Conservation (phyloP, 2,113 vertebrate species). For the Antechinus flavipes region DNA sequence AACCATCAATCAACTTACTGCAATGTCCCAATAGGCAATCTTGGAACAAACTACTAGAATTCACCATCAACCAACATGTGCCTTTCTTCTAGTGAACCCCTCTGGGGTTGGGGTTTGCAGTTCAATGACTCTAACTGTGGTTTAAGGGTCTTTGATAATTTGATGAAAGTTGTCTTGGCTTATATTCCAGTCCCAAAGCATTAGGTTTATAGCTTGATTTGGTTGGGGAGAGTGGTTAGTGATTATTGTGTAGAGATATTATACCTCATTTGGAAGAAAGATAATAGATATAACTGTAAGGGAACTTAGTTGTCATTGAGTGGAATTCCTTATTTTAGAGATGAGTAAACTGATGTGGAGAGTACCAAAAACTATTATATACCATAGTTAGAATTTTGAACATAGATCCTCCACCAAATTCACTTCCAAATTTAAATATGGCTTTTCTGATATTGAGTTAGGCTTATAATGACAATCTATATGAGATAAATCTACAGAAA, state of each 20-base stretch:
- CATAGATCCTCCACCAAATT: background rate
- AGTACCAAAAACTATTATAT: background rate
- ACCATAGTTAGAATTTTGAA: background rate
- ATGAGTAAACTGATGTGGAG: background rate
- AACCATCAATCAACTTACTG: background rate
- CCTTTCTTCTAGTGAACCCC: slow-evolving; percentile 36
- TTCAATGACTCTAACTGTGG: background rate
- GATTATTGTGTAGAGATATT: background rate
- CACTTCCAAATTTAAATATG: too few relatives aligned
- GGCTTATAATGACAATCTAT: background rate
- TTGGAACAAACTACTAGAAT: slow-evolving; percentile 33
- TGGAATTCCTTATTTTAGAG: background rate
- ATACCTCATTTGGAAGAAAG: background rate
- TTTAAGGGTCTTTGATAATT: background rate
- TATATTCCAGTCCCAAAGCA: background rate
- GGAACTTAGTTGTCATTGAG: background rate
- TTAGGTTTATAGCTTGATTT: background rate
- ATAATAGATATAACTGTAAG: background rate
- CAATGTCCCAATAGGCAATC: background rate
- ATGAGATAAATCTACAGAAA: background rate
- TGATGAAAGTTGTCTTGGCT: background rate
- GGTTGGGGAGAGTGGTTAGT: background rate
- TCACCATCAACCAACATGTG: slow-evolving; percentile 48
- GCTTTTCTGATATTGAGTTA: background rate
- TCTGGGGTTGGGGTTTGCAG: slow-evolving; percentile 18